Evolutionary conservation across 2,113 vertebrate genomes (phyloP).

Genomic region (Motacilla alba): DNA sequence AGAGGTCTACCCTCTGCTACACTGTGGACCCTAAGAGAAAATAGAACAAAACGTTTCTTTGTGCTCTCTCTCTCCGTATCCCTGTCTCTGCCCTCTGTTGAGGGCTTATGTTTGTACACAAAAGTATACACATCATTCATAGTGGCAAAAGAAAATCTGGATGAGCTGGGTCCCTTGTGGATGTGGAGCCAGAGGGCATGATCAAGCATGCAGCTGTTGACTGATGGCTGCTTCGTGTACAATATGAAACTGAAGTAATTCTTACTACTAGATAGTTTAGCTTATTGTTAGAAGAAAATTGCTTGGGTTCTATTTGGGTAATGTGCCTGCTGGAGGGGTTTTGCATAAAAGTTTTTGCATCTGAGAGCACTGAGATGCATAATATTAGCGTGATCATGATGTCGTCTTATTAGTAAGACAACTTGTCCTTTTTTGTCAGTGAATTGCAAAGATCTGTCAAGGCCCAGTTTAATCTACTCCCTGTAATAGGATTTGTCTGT

Average conservation of each 20-base stretch:
- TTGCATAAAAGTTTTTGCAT: background rate
- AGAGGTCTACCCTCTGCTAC: background rate
- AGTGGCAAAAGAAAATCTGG: slow-evolving; percentile 3
- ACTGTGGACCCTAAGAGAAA: background rate
- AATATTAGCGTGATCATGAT: slow-evolving; percentile 4
- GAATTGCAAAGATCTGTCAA: slow-evolving; percentile 53
- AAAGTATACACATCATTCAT: background rate
- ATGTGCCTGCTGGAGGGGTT: background rate
- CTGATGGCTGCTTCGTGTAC: background rate
- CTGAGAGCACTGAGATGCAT: background rate
- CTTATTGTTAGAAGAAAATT: slow-evolving; percentile 23
- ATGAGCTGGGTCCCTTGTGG: background rate
- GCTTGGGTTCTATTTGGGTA: background rate
- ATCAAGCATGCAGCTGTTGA: slow-evolving; percentile 28
- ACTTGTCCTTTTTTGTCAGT: slow-evolving; percentile 55
- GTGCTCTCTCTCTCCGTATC: background rate
- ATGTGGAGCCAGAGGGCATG: slow-evolving; percentile 28
- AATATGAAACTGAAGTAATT: background rate
- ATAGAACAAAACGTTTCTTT: background rate
- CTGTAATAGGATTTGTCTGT: slow-evolving; percentile 64
- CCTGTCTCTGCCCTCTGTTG: background rate
- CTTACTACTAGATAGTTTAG: background rate
- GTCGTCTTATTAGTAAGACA: slow-evolving; percentile 30
- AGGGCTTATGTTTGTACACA: slow-evolving; percentile 17
- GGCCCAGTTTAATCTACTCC: slow-evolving; percentile 60